phyloP scores from a whole-genome alignment of 2,113 vertebrate species.

The Grus americana region DNA sequence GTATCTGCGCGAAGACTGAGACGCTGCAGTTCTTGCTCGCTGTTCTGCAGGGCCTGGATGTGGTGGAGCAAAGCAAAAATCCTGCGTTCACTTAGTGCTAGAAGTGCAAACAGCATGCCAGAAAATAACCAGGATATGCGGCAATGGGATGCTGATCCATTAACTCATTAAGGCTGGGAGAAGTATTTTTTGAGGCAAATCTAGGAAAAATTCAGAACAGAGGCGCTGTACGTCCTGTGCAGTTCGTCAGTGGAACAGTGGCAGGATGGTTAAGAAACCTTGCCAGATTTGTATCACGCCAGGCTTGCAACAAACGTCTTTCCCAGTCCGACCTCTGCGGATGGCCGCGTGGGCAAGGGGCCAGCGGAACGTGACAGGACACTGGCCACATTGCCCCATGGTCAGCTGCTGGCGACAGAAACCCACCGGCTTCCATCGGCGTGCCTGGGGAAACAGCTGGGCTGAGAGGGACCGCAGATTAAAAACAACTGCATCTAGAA shows the following conservation, averaged over 20 bases:
- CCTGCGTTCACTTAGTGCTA: not conserved
- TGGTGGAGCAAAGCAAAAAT: not conserved
- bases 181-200: not conserved
- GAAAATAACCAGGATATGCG: accelerated
- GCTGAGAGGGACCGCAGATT: not conserved
- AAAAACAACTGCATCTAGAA: not conserved
- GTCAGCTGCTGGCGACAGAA: accelerated
- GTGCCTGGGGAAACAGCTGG: not conserved
- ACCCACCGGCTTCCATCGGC: not conserved
- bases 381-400: accelerated
- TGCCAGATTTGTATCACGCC: not conserved
- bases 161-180: too few species aligned
- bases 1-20: accelerated
- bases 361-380: not conserved
- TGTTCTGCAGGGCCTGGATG: not conserved
- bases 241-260: accelerated
- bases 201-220: not conserved
- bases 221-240: not conserved
- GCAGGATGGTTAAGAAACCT: not conserved
- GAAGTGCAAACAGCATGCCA: not conserved
- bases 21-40: not conserved
- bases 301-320: not conserved
- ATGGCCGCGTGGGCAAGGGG: accelerated
- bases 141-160: not conserved
- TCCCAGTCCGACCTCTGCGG: accelerated